Conservation (phyloP, 2,888 invertebrate species). For the Rhorus exstirpatorius region DNA sequence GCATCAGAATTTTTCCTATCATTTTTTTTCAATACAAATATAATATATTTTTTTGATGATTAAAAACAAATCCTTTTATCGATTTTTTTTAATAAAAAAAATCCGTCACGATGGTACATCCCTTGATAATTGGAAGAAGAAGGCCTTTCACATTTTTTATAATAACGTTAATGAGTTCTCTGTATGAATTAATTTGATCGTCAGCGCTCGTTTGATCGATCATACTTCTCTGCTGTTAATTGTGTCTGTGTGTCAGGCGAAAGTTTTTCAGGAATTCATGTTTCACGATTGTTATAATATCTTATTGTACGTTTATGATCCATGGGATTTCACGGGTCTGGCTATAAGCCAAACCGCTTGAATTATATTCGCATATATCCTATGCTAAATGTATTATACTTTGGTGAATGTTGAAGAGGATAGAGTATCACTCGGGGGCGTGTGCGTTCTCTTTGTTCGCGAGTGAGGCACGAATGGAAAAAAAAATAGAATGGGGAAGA, state of each 20-base stretch:
- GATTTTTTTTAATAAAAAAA: too few species aligned
- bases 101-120: too few species aligned
- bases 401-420: not conserved
- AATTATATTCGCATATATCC: slow-evolving; percentile 3
- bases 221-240: slow-evolving; percentile 7
- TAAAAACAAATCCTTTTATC: too few species aligned
- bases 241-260: slow-evolving; percentile 14
- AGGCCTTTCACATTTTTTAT: too few species aligned
- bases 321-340: slow-evolving; percentile 50
- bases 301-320: too few species aligned
- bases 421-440: not conserved
- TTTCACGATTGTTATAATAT: slow-evolving; percentile 26
- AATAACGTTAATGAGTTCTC: too few species aligned
- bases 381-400: not conserved
- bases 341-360: slow-evolving; percentile 18
- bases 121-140: too few species aligned
- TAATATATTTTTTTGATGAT: too few species aligned
- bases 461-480: slow-evolving; percentile 63
- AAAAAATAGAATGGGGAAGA: slow-evolving; percentile 63
- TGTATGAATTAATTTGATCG: too few species aligned
- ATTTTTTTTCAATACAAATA: too few species aligned
- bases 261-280: slow-evolving; percentile 24
- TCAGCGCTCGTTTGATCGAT: not conserved
- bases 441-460: slow-evolving; percentile 65
- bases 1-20: too few species aligned